Conservation (phyloP, 1,140 invertebrate genomes). For the Eulimnadia texana region DNA sequence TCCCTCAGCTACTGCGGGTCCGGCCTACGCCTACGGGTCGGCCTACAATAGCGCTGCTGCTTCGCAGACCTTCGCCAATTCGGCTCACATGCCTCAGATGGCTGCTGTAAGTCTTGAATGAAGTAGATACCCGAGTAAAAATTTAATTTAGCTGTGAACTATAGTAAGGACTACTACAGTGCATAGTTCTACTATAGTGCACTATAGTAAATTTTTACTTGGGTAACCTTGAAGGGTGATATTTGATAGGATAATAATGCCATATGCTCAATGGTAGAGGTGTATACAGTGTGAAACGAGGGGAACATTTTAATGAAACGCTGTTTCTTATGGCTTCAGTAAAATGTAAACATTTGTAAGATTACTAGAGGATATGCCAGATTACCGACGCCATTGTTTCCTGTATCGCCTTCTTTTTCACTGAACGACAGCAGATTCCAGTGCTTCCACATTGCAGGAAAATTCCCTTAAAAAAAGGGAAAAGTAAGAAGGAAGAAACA, state of each 20-base stretch:
- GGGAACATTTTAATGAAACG: too few relatives aligned
- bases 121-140: background rate
- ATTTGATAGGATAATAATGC: background rate
- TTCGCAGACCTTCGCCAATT: slow-evolving; percentile 19
- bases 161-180: too few relatives aligned
- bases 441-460: background rate
- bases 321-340: background rate
- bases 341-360: background rate
- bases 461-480: too few relatives aligned
- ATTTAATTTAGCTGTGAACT: background rate
- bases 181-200: background rate
- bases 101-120: too few relatives aligned
- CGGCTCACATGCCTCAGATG: background rate
- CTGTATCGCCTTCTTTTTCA: background rate
- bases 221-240: too few relatives aligned
- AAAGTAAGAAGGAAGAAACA: too few relatives aligned
- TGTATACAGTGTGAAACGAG: background rate
- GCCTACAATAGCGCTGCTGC: slow-evolving; percentile 16
- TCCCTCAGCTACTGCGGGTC: slow-evolving; percentile 15
- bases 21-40: slow-evolving; percentile 19
- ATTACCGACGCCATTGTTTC: too few relatives aligned
- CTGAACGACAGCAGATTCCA: background rate
- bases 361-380: too few relatives aligned
- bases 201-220: too few relatives aligned
- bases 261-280: background rate